Conservation (phyloP, 2,113 vertebrate species). For the Rhinoptilus africanus region DNA sequence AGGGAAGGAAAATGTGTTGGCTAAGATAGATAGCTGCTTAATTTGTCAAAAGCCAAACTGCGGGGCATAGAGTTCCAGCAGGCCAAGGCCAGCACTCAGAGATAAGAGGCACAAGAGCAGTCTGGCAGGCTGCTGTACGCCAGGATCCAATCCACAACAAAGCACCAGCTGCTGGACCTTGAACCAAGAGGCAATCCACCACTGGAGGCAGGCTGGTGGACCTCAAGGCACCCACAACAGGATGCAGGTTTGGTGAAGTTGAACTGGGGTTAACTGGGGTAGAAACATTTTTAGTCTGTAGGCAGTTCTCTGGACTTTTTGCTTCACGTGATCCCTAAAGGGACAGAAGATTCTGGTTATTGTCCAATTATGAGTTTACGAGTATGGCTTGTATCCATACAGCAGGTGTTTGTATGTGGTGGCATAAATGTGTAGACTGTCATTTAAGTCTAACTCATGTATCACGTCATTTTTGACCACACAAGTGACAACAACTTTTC, state of each 20-base stretch:
- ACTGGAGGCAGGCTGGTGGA: neutral
- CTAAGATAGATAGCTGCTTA: neutral
- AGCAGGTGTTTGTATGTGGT: neutral
- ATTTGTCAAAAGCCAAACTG: neutral
- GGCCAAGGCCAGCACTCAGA: too few relatives aligned
- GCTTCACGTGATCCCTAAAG: neutral
- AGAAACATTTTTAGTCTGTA: neutral
- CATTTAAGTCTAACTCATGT: neutral
- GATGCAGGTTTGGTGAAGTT: neutral
- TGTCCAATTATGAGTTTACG: fast-evolving
- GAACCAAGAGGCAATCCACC: neutral
- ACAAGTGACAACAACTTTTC: neutral
- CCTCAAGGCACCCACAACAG: neutral
- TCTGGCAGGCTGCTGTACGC: neutral
- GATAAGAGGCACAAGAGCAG: neutral
- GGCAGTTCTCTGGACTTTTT: neutral
- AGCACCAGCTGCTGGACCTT: neutral
- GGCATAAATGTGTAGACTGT: neutral
- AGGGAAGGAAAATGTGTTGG: neutral
- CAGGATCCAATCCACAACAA: neutral
- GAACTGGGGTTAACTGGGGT: neutral
- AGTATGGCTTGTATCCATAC: neutral
- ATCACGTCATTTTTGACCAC: neutral
- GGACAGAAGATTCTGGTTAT: neutral
- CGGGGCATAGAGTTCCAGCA: neutral